Conservation (phyloP, 2,113 vertebrate genomes). For the Larimichthys crocea region DNA sequence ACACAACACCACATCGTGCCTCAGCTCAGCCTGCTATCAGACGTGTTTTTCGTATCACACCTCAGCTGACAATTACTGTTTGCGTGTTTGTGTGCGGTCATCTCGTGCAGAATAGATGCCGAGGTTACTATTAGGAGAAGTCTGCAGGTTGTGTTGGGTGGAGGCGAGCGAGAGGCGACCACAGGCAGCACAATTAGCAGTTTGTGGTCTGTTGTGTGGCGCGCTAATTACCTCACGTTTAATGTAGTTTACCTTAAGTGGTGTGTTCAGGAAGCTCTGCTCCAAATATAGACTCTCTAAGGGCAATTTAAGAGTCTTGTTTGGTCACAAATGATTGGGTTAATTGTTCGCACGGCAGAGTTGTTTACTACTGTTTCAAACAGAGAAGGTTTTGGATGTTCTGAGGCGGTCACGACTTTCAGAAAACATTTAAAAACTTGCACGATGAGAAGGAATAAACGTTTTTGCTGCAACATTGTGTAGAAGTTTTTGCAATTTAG, state of each 20-base stretch:
- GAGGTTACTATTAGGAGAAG: conserved; percentile 37
- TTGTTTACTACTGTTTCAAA: conserved; percentile 57
- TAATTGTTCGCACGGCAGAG: conserved; percentile 54
- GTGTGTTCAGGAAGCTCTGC: conserved; percentile 63
- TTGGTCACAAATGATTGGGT: conserved; percentile 61
- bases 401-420: neutral
- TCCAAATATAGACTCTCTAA: conserved; percentile 65
- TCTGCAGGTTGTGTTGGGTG: conserved; percentile 56
- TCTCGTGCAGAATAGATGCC: conserved; percentile 24
- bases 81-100: conserved; percentile 7
- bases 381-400: neutral
- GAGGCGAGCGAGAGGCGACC: conserved; percentile 57
- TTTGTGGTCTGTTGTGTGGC: conserved; percentile 65
- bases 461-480: neutral
- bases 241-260: conserved; percentile 75
- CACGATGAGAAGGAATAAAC: neutral
- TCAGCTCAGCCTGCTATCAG: conserved; percentile 39
- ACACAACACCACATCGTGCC: neutral
- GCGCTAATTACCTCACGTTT: conserved; percentile 75
- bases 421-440: neutral
- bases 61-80: conserved; percentile 68
- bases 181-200: conserved; percentile 73
- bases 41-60: conserved; percentile 56
- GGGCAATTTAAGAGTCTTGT: conserved; percentile 55
- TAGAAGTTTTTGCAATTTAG: no score